A percentile compares a stretch with the other conserved stretches of the same genome.
phyloP scores from a whole-genome alignment of 2,888 invertebrate species.

The Spodoptera picta region DNA sequence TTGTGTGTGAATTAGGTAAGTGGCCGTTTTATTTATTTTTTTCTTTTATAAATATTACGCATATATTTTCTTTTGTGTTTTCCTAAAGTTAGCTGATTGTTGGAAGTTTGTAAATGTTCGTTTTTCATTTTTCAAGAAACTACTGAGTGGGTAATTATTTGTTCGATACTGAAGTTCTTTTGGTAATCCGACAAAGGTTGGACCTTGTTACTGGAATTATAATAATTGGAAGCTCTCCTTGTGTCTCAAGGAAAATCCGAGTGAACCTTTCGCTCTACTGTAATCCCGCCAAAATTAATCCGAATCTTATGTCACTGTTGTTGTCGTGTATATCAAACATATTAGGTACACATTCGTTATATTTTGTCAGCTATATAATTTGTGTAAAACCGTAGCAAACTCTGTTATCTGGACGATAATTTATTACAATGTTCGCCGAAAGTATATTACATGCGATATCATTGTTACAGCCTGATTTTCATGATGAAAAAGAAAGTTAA shows the following conservation, averaged over 20 bases:
- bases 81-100: slow-evolving; percentile 48
- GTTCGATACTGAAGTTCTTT: background rate
- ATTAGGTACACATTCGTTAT: slow-evolving; percentile 14
- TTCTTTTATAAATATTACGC: slow-evolving; percentile 25
- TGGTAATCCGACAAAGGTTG: background rate
- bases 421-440: slow-evolving; percentile 40
- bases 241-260: slow-evolving; percentile 23
- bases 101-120: slow-evolving; percentile 24
- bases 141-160: background rate
- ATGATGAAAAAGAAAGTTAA: background rate
- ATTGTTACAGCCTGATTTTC: slow-evolving; percentile 8
- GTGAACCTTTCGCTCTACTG: slow-evolving; percentile 13
- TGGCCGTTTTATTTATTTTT: slow-evolving; percentile 32
- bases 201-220: background rate
- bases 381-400: slow-evolving; percentile 31
- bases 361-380: slow-evolving; percentile 37
- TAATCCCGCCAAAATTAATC: slow-evolving; percentile 51
- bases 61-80: slow-evolving; percentile 32
- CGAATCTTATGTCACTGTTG: slow-evolving; percentile 37
- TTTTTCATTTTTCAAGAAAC: slow-evolving; percentile 2
- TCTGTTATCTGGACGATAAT: slow-evolving; percentile 48
- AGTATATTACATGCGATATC: slow-evolving; percentile 23
- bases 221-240: slow-evolving; percentile 26
- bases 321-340: slow-evolving; percentile 22
- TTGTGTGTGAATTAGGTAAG: slow-evolving; percentile 59